Base-by-base conservation (phyloP, 2,888 invertebrate species). In the Cosmopolites sordidus region DNA sequence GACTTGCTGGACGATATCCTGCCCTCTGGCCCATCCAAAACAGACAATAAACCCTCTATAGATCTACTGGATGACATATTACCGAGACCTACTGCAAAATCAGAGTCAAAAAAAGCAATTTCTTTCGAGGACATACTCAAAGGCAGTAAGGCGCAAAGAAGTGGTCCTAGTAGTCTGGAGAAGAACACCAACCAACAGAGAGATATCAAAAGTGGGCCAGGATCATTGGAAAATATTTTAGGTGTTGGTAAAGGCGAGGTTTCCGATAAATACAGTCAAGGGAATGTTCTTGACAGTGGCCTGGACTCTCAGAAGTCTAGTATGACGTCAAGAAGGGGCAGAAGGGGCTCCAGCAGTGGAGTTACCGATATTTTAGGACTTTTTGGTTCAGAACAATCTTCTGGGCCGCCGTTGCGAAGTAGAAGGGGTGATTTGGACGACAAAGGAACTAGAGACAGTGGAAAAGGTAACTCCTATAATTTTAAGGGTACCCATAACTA, bases 331-430 rank as follows among this genome's bases (percentile, higher is more conserved):
- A 62, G 73, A 50, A 64, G 72, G 51, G 61, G 66, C 27, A 62
- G 70, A 29, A 60, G 65, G 53, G 55, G 62, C 14, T 64, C 63
- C 4, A 42, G 22, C 16, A 60, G 64, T n/a, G 69, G 76, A 56
- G 65, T 80, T 42, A 76, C 79, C 45, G 81, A 82, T 66, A 79
- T 81, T 57, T 70, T 82, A 51, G 81, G 81, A 16, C 73, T 76
- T 5, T 68, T 78, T 47, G 59, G 53, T 3, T 45, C 49, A 2
- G 52, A 42, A 29, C 27, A 38, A 9, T 18, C 51, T 18, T 48
- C 53, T n/a, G 42, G 48, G 14, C 33, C 33, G n/a, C 11, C 12
- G 4, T 33, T 11, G 11, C 3, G 33, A 33, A n/a, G 33, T 33
- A 33, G 33, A n/a, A 33, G 12, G 33, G 4, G n/a, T 4, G 12